These are phyloP conservation scores for honey bee (Apis mellifera) DNA, from an alignment of 1,140 invertebrate genomes.

Conservation along the genomic window Amel_HAv3.1 CM009943.2:7626001-7626500, in stretches of 20 bases:
- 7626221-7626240: background rate
- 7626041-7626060: background rate
- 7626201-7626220: background rate
- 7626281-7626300: background rate
- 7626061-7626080: background rate
- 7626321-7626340: background rate
- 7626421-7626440: no score
- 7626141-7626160: conserved; percentile 11
- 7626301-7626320: no score
- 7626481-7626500: no score
- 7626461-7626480: no score
- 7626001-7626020: no score
- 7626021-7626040: background rate
- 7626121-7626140: conserved; percentile 3
- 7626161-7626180: background rate
- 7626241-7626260: background rate
- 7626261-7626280: background rate
- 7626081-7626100: background rate
- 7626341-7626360: no score
- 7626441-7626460: no score
- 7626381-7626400: no score
- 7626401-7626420: no score
- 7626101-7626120: conserved; percentile 16
- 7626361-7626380: no score
- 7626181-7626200: conserved; percentile 11